phyloP scores from a whole-genome alignment of 2,113 vertebrate species.

The Sylvilagus bachmani region DNA sequence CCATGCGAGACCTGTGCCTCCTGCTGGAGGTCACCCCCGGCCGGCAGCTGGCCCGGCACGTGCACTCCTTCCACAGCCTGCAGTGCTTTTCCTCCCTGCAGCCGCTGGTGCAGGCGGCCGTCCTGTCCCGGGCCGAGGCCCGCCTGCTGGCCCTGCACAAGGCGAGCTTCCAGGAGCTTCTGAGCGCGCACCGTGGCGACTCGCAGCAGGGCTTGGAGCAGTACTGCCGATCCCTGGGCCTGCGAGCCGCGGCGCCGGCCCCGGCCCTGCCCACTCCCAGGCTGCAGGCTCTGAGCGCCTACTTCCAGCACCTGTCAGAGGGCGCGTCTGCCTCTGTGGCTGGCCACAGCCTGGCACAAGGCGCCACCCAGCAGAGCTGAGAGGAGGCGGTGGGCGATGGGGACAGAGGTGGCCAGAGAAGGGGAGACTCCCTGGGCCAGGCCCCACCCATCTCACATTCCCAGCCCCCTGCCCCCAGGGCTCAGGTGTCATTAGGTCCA shows the following conservation, averaged over 20 bases:
- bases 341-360: not conserved
- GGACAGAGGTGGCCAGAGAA: not conserved
- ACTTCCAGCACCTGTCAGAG: constrained; percentile 48
- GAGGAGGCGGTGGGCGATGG: not conserved
- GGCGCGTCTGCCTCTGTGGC: not conserved
- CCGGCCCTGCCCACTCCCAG: rapidly evolving
- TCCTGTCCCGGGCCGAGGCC: constrained; percentile 62
- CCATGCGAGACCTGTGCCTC: constrained; percentile 80
- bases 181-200: constrained; percentile 25
- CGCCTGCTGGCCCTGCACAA: constrained; percentile 77
- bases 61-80: constrained; percentile 75
- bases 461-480: not conserved
- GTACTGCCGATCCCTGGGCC: constrained; percentile 59
- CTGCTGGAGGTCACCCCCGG: constrained; percentile 57
- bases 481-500: constrained; percentile 9
- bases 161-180: constrained; percentile 74
- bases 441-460: not conserved
- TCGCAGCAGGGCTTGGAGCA: constrained; percentile 45
- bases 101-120: constrained; percentile 62
- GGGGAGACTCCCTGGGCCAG: not conserved
- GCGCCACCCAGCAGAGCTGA: constrained; percentile 31
- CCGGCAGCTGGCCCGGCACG: rapidly evolving
- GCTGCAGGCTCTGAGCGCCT: constrained; percentile 60
- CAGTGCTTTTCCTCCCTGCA: constrained; percentile 77
- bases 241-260: rapidly evolving